phyloP scores from a whole-genome alignment of 2,113 vertebrate genomes.

The Rhinoderma darwinii region DNA sequence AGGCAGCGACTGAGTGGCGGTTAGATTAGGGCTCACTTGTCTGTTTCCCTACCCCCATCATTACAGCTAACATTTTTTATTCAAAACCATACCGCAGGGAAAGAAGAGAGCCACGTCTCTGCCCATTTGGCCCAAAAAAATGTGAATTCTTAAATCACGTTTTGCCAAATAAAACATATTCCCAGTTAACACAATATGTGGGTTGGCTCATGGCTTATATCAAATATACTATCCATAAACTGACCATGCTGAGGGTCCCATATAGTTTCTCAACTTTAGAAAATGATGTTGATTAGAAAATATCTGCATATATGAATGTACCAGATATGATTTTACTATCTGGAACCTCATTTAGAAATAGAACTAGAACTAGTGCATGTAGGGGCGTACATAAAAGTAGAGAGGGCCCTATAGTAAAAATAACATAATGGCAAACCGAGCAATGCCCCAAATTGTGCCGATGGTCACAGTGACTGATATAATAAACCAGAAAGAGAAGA shows the following conservation, averaged over 20 bases:
- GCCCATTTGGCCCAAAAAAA: background rate
- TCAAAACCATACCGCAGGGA: background rate
- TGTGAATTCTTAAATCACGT: background rate
- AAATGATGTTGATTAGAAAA: background rate
- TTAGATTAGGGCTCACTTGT: too few species aligned
- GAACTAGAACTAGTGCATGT: background rate
- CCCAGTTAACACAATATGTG: background rate
- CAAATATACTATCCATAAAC: background rate
- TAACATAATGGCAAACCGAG: too few species aligned
- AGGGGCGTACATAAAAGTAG: background rate
- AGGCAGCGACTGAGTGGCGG: too few species aligned
- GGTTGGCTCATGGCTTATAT: background rate
- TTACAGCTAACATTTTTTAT: background rate
- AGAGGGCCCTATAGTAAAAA: too few species aligned
- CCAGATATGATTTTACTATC: background rate
- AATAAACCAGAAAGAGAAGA: too few species aligned
- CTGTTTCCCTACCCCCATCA: too few species aligned
- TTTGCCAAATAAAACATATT: slow-evolving; percentile 2
- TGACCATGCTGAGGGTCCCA: background rate
- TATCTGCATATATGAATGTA: background rate
- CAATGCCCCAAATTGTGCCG: too few species aligned
- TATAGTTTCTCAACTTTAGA: background rate
- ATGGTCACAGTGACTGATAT: too few species aligned
- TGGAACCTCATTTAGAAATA: background rate
- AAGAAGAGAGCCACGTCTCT: background rate